Conservation (phyloP, 2,888 invertebrate species). For the Drosophila barbarae region DNA sequence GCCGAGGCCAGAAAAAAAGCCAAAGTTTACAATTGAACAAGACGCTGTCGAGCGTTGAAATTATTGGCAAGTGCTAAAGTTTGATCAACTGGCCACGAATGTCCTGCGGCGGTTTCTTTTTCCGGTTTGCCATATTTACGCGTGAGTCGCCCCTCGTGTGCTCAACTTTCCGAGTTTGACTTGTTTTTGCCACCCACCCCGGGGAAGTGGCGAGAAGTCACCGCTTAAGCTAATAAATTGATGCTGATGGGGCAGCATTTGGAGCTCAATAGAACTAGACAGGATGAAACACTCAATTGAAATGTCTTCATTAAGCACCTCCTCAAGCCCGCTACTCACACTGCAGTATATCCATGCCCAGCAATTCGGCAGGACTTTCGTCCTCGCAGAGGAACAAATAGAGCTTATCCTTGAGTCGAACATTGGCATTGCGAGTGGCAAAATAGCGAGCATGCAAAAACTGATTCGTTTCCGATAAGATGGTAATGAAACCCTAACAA, state of each 20-base stretch:
- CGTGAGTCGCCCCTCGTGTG: constrained; percentile 25
- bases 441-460: constrained; percentile 76
- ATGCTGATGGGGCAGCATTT: constrained; percentile 12
- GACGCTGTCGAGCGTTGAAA: constrained; percentile 63
- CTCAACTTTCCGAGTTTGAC: constrained; percentile 50
- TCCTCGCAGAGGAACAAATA: constrained; percentile 76
- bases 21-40: constrained; percentile 65
- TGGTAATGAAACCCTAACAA: constrained; percentile 76
- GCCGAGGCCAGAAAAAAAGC: constrained; percentile 26
- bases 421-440: constrained; percentile 76
- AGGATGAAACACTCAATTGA: constrained; percentile 16
- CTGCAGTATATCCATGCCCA: constrained; percentile 71
- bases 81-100: constrained; percentile 61
- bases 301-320: constrained; percentile 11
- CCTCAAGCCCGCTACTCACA: constrained; percentile 67
- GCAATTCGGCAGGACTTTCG: constrained; percentile 68
- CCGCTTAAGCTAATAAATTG: constrained; percentile 49
- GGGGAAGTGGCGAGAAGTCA: constrained; percentile 38
- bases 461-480: constrained; percentile 65
- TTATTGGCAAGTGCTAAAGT: constrained; percentile 69
- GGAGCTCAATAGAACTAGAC: not conserved
- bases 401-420: constrained; percentile 77
- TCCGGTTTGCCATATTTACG: constrained; percentile 38
- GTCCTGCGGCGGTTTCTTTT: constrained; percentile 44
- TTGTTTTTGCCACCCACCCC: constrained; percentile 46